Percentiles rank a stretch among this genome's conserved stretches.
These are phyloP conservation scores for Ditula angustiorana DNA, from an alignment of 2,888 invertebrate genomes.

Conservation along the genomic window DNA sequence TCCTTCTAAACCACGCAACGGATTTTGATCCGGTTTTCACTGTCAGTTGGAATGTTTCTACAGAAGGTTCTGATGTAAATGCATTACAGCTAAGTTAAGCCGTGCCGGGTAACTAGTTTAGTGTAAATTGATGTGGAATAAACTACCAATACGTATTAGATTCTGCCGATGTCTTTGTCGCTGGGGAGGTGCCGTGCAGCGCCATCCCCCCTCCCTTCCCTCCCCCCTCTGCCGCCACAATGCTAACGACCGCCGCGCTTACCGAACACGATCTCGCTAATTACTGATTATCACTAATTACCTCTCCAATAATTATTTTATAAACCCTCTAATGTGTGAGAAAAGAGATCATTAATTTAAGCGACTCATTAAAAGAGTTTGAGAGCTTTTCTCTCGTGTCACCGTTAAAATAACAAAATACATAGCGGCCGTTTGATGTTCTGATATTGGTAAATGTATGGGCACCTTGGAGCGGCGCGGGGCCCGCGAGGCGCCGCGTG, in stretches of 20 bases:
- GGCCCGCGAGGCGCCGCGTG: background rate
- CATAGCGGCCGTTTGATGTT: background rate
- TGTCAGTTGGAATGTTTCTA: no score
- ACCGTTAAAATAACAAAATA: background rate
- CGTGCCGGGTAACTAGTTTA: no score
- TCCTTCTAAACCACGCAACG: no score
- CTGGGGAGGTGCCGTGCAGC: no score
- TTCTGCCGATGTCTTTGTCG: no score
- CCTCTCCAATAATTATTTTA: slow-evolving; percentile 13
- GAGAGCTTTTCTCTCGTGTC: background rate
- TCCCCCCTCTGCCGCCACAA: background rate
- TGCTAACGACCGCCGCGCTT: slow-evolving; percentile 9
- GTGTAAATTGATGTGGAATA: no score
- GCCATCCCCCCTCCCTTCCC: no score
- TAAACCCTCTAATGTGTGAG: slow-evolving; percentile 1
- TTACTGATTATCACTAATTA: slow-evolving; percentile 34
- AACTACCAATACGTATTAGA: no score
- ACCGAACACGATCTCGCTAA: slow-evolving; percentile 14
- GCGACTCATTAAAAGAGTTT: background rate
- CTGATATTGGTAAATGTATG: background rate
- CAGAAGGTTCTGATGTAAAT: no score
- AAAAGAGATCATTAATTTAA: background rate
- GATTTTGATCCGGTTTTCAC: no score
- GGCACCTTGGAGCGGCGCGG: background rate
- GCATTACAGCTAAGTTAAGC: no score